These are phyloP conservation scores for Galeopsomyia nigrocyanea DNA, from an alignment of 2,888 invertebrate genomes.

Conservation along the genomic window DNA sequence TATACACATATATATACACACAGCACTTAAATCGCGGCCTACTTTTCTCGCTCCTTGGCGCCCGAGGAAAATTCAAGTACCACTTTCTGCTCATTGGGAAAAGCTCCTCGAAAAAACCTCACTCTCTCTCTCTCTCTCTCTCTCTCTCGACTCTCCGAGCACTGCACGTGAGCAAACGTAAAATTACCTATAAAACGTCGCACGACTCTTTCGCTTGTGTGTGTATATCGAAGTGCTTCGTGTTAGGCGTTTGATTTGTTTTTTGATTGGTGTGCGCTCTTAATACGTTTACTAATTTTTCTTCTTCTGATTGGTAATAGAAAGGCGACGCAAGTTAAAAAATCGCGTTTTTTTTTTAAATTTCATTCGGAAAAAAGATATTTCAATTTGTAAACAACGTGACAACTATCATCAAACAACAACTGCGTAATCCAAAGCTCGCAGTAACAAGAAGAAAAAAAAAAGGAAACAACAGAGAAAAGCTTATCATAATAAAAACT, in stretches of 20 bases:
- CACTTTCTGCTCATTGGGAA: slow-evolving; percentile 21
- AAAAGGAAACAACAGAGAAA: not conserved
- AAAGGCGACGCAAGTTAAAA: not conserved
- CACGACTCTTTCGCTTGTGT: too few species aligned
- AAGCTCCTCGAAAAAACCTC: not conserved
- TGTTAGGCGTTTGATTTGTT: too few species aligned
- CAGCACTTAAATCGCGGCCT: slow-evolving; percentile 18
- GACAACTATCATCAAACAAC: too few species aligned
- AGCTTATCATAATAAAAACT: slow-evolving; percentile 12
- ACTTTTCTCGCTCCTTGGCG: too few species aligned
- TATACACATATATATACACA: not conserved
- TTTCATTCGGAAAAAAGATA: not conserved
- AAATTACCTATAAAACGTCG: slow-evolving; percentile 19
- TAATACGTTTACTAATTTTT: too few species aligned
- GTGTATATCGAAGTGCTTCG: too few species aligned
- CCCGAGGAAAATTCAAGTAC: slow-evolving; percentile 29
- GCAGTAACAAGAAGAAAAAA: too few species aligned
- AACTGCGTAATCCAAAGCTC: too few species aligned
- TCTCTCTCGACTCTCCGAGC: too few species aligned
- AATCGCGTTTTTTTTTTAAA: not conserved
- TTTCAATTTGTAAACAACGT: too few species aligned
- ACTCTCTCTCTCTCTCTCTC: not conserved
- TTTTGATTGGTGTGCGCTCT: too few species aligned
- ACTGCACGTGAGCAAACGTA: not conserved
- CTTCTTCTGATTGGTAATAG: not conserved